Evolutionary conservation across 1,140 invertebrate species (phyloP), one percentile per base, ranked within the genome.

Genomic region (Zaprionus africanus): DNA sequence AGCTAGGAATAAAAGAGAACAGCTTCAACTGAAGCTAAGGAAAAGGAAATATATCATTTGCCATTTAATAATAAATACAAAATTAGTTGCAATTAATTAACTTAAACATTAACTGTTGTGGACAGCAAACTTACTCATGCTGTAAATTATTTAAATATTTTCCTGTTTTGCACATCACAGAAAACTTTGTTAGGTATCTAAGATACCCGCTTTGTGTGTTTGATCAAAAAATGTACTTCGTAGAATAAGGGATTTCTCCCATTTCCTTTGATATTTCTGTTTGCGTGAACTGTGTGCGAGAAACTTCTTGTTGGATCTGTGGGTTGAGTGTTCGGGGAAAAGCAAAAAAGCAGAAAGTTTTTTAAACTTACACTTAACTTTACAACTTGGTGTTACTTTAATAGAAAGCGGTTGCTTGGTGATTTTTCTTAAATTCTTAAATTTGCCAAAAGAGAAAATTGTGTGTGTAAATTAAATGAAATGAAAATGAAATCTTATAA

Each of bases 361-460:
- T 24, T 49, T n/a, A 63, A 63, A 63, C 61, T 53, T 63, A 34
- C 46, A 51, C 41, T 67, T 67, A 67, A 67, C 54, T 67, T 57
- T 46, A 19, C 13, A 67, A 66, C 64, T 66, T 67, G 9, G 11
- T n/a, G 22, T 36, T 19, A 36, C 28, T 34, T 49, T 49, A 57
- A 66, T 66, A 66, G 53, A 57, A 66, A 56, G 36, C 22, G 24
- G 15, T 49, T 19, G 34, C 9, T 22, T 43, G 28, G 2, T 13
- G 17, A 11, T 2, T 46, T 46, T 22, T 19, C 41, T 49, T 61
- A 49, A 61, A 34, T 51, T 13, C 57, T 12, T 15, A 58, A 58
- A 59, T 22, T 41, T 34, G 9, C 0, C 11, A 34, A 34, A 3
- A 34, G 31, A 34, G 2, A 34, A 34, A 34, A 11, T 11, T 34